Conservation (phyloP, 2,113 vertebrate genomes). For the Monarcha castaneiventris region DNA sequence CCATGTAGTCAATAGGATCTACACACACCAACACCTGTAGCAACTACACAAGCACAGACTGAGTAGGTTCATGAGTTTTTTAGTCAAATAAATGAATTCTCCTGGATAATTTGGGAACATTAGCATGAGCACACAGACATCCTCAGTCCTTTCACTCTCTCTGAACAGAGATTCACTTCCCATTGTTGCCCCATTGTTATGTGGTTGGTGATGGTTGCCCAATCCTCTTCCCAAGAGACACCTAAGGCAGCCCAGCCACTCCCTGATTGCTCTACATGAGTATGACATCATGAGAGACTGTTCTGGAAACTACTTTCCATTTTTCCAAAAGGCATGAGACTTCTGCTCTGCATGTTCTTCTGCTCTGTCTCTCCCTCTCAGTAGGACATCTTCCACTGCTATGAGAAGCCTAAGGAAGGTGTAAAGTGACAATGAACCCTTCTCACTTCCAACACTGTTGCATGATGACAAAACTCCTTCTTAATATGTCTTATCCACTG, state of each 20-base stretch:
- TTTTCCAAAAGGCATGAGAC: neutral
- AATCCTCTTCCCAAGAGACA: neutral
- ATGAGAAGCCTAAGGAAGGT: neutral
- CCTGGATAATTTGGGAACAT: neutral
- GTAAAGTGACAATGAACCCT: neutral
- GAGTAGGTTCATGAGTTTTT: neutral
- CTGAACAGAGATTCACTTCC: neutral
- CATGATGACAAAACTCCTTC: neutral
- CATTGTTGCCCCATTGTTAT: neutral
- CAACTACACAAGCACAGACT: neutral
- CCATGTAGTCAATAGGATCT: neutral
- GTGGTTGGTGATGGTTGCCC: neutral
- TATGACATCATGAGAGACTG: neutral
- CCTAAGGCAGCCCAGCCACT: neutral
- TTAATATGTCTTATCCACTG: neutral
- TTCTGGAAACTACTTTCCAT: neutral
- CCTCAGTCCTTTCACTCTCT: neutral
- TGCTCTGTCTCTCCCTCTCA: neutral
- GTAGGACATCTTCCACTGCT: neutral
- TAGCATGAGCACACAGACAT: fast-evolving
- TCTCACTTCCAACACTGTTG: neutral
- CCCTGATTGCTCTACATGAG: neutral
- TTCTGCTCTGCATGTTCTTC: too few species aligned
- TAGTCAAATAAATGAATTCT: neutral
- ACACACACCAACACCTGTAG: neutral